A percentile compares a stretch with the other conserved stretches of the same genome.
Evolutionary conservation across 2,797 vertebrate species (phyloP).

Genomic region (Siniperca undulata): DNA sequence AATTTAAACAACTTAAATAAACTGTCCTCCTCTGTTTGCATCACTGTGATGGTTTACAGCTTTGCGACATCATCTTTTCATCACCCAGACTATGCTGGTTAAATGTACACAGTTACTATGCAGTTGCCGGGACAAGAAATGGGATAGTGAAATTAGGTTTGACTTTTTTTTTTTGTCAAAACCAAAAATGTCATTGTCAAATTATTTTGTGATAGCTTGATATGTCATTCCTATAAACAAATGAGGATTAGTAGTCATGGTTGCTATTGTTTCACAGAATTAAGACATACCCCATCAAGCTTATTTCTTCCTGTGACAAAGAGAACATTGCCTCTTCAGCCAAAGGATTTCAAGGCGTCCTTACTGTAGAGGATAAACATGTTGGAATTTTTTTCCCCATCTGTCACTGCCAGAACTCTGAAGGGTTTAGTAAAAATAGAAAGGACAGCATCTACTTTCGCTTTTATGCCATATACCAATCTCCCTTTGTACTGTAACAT

Average conservation of each 20-base stretch:
- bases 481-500: background rate
- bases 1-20: conserved; percentile 9
- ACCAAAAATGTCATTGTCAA: background rate
- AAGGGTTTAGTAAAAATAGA: conserved; percentile 19
- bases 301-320: conserved; percentile 12
- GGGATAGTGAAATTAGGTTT: background rate
- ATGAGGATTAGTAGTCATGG: background rate
- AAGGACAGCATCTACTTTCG: background rate
- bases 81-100: background rate
- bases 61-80: conserved; percentile 6
- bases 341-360: conserved; percentile 19
- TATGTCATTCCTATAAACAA: background rate
- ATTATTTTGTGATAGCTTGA: background rate
- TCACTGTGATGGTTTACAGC: conserved; percentile 19
- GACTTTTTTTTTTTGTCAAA: background rate
- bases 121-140: background rate
- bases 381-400: background rate
- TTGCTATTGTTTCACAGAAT: background rate
- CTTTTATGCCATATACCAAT: background rate
- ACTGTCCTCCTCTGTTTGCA: background rate
- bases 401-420: conserved; percentile 4
- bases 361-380: conserved; percentile 10
- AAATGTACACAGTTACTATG: too few relatives aligned
- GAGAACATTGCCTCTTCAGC: conserved; percentile 8
- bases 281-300: conserved; percentile 2